Conservation (phyloP, 2,888 invertebrate species). For the Horisme vitalbata region DNA sequence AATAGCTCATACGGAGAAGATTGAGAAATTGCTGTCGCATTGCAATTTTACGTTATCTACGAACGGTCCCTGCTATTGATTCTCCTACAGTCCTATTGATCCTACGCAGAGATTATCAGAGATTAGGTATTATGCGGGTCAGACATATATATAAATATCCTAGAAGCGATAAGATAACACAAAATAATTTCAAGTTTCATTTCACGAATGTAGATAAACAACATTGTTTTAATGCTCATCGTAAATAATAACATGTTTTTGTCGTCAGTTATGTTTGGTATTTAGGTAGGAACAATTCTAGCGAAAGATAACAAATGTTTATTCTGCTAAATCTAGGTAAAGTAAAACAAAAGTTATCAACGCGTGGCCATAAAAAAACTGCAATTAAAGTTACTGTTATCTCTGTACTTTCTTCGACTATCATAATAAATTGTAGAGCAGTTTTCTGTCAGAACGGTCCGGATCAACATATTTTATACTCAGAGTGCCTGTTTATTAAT, state of each 20-base stretch:
- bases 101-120: background rate
- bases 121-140: background rate
- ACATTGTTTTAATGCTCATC: conserved; percentile 6
- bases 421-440: too few relatives aligned
- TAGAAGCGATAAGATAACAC: conserved; percentile 4
- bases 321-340: conserved; percentile 3
- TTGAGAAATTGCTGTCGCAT: too few relatives aligned
- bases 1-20: too few relatives aligned
- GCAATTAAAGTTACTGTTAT: too few relatives aligned
- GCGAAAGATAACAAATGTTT: conserved; percentile 10
- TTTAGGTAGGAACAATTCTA: conserved; percentile 7
- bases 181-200: conserved; percentile 2
- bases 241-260: conserved; percentile 9
- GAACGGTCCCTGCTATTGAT: background rate
- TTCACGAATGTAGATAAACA: background rate
- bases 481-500: too few relatives aligned
- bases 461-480: too few relatives aligned
- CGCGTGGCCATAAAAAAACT: too few relatives aligned
- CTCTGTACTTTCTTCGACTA: too few relatives aligned
- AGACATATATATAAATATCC: background rate
- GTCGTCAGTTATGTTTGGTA: conserved; percentile 4
- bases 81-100: too few relatives aligned
- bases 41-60: too few relatives aligned
- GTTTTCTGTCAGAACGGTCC: too few relatives aligned
- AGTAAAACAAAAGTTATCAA: too few relatives aligned